Base-by-base conservation (phyloP, 2,888 invertebrate genomes). In the Eupeodes latifasciatus region DNA sequence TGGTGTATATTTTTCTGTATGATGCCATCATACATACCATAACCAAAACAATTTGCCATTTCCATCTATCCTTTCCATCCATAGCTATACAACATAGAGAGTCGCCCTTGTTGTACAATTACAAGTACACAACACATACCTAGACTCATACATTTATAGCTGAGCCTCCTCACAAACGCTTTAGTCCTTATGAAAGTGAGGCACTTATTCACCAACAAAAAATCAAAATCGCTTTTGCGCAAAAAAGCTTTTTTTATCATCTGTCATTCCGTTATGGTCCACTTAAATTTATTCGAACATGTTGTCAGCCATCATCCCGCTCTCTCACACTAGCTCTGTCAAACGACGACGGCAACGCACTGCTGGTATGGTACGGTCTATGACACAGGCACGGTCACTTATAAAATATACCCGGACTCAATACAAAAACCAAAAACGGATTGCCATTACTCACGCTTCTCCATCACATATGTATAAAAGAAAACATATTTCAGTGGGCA, bases 221-320 rank as follows among this genome's bases (percentile, higher is more conserved):
- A 47, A 84, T 40, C 40, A 77, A 81, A 84, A 84, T 67, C 36
- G 84, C 87, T 88, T 88, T 88, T 81, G 81, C 74, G 84, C 81
- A 84, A 84, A 88, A 83, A 88, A 88, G 85, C 85, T 85, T 88
- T 64, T 66, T 71, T 71, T 71, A 81, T 80, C 81, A 88, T 81
- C 62, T 78, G 81, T 88, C 88, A 88, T 88, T 75, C 74, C 61
- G 81, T 81, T 81, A 88, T 85, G 80, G 85, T 75, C 57, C 85
- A 88, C 81, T 81, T 66, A 78, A 64, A 75, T 78, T 57, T 69
- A 74, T 76, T 80, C 53, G 80, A 72, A 72, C 78, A 86, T 61
- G 57, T 64, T 80, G 86, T 83, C 66, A 77, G 64, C 55, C 75
- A 64, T 80, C 69, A 51, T 59, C 34, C 44, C 47, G 55, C 69